These are phyloP conservation scores for Tinea pellionella DNA, from an alignment of 2,888 invertebrate species.

Conservation along the genomic window DNA sequence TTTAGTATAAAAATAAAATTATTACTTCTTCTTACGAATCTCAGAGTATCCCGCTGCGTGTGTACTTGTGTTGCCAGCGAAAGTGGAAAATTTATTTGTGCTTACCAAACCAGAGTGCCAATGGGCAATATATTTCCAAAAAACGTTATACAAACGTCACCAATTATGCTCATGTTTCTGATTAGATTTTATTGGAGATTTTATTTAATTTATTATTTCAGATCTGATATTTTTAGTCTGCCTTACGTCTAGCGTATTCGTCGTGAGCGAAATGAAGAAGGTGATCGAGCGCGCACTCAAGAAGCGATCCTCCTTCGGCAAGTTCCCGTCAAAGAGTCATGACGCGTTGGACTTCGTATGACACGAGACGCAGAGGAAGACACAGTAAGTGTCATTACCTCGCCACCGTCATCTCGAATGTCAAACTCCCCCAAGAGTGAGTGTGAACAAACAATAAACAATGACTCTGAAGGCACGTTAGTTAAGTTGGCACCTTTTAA, in stretches of 20 bases:
- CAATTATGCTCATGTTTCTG: too few species aligned
- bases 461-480: neutral
- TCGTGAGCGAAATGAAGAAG: slow-evolving; percentile 94
- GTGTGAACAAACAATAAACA: neutral
- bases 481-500: neutral
- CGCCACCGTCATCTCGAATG: too few species aligned
- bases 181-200: too few species aligned
- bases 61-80: too few species aligned
- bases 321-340: slow-evolving; percentile 52
- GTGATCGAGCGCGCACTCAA: slow-evolving; percentile 81
- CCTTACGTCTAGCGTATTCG: slow-evolving; percentile 96
- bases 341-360: slow-evolving; percentile 80
- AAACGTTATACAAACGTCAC: too few species aligned
- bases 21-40: too few species aligned
- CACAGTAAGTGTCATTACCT: slow-evolving; percentile 35
- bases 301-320: slow-evolving; percentile 48
- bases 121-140: too few species aligned
- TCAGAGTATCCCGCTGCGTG: too few species aligned
- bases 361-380: slow-evolving; percentile 64
- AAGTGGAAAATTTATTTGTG: too few species aligned
- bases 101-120: too few species aligned
- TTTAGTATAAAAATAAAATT: too few species aligned
- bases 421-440: neutral
- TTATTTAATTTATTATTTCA: slow-evolving; percentile 40
- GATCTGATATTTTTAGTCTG: slow-evolving; percentile 91